These are phyloP conservation scores for Abrostola tripartita DNA, from an alignment of 2,888 invertebrate genomes.

Conservation along the genomic window DNA sequence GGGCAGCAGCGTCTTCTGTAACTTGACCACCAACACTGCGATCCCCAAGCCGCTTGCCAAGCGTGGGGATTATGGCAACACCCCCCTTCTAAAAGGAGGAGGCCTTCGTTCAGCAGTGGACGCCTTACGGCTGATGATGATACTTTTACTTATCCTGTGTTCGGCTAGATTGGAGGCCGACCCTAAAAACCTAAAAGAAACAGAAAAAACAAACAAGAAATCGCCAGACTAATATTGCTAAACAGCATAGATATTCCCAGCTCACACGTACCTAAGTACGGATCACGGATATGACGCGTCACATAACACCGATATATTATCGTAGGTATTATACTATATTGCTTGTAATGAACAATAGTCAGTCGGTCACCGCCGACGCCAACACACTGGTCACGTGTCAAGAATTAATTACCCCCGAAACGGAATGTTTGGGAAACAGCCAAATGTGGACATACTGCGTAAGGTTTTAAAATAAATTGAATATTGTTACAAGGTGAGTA, in stretches of 20 bases:
- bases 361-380: slow-evolving; percentile 8
- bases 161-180: too few relatives aligned
- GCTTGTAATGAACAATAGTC: slow-evolving; percentile 32
- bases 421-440: slow-evolving; percentile 44
- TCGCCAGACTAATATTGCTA: background rate
- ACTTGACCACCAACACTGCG: too few relatives aligned
- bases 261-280: slow-evolving; percentile 35
- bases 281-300: slow-evolving; percentile 40
- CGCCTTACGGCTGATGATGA: too few relatives aligned
- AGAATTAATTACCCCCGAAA: slow-evolving; percentile 49
- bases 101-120: too few relatives aligned
- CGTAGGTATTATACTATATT: slow-evolving; percentile 3
- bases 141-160: too few relatives aligned
- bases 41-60: too few relatives aligned
- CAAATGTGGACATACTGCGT: slow-evolving; percentile 39
- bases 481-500: slow-evolving; percentile 37
- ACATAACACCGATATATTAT: slow-evolving; percentile 14
- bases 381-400: slow-evolving; percentile 40
- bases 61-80: too few relatives aligned
- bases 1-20: too few relatives aligned
- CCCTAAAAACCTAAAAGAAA: too few relatives aligned
- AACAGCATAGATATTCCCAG: slow-evolving; percentile 2
- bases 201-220: too few relatives aligned
- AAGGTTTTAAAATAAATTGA: slow-evolving; percentile 49
- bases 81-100: too few relatives aligned